phyloP scores from a whole-genome alignment of 2,888 invertebrate species.

The Xestoiulus laeticollis region DNA sequence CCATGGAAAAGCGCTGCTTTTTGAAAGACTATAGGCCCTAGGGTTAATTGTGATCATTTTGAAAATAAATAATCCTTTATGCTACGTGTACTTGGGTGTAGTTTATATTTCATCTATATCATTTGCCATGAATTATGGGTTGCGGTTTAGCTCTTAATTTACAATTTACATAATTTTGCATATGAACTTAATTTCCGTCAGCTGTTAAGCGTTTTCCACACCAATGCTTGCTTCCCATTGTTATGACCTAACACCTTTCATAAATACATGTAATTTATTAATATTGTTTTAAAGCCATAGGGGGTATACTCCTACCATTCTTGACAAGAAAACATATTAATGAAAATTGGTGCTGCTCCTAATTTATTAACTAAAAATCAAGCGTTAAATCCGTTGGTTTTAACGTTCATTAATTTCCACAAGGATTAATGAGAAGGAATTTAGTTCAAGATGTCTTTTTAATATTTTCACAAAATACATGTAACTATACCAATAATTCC shows the following conservation, averaged over 20 bases:
- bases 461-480: background rate
- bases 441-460: background rate
- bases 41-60: too few species aligned
- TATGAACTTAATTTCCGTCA: background rate
- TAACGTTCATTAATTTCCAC: background rate
- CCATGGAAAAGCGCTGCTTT: too few species aligned
- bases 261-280: background rate
- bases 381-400: background rate
- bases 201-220: background rate
- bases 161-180: conserved; percentile 15
- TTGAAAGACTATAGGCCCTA: too few species aligned
- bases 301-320: background rate
- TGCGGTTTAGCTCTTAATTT: background rate
- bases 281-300: background rate
- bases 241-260: background rate
- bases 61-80: too few species aligned
- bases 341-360: background rate
- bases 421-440: background rate
- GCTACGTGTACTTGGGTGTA: too few species aligned
- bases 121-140: background rate
- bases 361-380: background rate
- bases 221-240: background rate
- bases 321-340: background rate
- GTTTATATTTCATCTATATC: too few species aligned
- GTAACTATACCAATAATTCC: too few species aligned